Evolutionary conservation across 2,797 vertebrate genomes (phyloP).

Genomic region (Selene dorsalis): DNA sequence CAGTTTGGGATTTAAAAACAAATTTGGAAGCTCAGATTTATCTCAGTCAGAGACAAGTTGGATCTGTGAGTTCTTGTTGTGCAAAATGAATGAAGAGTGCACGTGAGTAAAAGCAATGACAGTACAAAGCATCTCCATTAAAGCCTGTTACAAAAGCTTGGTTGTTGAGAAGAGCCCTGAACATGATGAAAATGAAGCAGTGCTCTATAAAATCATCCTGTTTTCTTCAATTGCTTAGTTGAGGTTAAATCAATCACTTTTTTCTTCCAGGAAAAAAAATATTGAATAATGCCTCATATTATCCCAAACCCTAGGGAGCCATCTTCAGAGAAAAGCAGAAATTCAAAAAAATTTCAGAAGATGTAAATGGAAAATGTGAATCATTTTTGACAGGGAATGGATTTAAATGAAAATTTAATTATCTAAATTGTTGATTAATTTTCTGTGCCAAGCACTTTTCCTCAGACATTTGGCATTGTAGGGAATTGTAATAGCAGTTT

Average conservation of each 20-base stretch:
- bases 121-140: background rate
- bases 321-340: background rate
- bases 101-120: constrained; percentile 2
- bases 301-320: background rate
- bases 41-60: background rate
- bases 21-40: background rate
- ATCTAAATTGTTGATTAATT: background rate
- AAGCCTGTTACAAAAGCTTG: background rate
- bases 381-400: no score
- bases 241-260: background rate
- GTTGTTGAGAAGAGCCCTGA: background rate
- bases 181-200: background rate
- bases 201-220: background rate
- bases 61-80: constrained; percentile 2
- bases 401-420: no score
- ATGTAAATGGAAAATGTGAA: background rate
- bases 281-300: background rate
- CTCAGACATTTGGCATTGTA: background rate
- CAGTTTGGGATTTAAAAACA: background rate
- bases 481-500: background rate
- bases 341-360: background rate
- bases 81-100: background rate
- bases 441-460: background rate
- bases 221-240: background rate
- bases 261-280: background rate